Evolutionary conservation across 2,888 invertebrate genomes (phyloP), one percentile per base, ranked within the genome.

Genomic region (Trissolcus brochymenae): DNA sequence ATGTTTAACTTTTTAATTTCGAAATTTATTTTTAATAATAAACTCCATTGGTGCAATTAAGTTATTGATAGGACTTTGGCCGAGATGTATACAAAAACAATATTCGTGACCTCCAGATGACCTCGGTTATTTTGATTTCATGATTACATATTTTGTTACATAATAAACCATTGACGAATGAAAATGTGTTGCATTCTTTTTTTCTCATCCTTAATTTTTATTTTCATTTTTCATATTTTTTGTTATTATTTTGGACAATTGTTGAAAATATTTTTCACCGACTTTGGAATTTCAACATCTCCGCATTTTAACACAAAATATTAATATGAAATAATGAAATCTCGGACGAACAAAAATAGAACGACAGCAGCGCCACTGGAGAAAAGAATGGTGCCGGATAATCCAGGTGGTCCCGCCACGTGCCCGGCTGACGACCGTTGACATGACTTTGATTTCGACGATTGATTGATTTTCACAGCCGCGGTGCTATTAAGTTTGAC

Each of bases 291-390:
- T 25, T 4, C 25, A 4, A 25, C 4, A 25, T 25, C 4, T 0
- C 6, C 25, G 25, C 25, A 4, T 25, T 25, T 25, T 4, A 4
- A 25, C 4, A 25, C 35, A 9, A 1, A 35, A 11, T 35, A 9
- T 35, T 35, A 11, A 11, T 35, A 11, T 1, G 9, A 9, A 35
- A 25, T 25, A 35, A 35, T 35, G 35, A 7, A 9, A 35, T 35
- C 35, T 35, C 9, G 46, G 46, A 2, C n/a, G 16, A 46, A n/a
- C 14, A 14, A n/a, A 46, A 16, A 7, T 46, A 46, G 19, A 55
- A 55, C 51, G 21, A 51, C 17, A 0, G 21, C 19, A 51, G 51
- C 51, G 51, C 51, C 51, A 13, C 51, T 51, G 51, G 51, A 51
- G 16, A 51, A 51, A 17, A 51, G 4, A 17, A 0, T 9, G 51